Percentiles rank a stretch among this genome's conserved stretches.
Conservation (phyloP, 2,113 vertebrate genomes). For the Bostrychus sinensis region DNA sequence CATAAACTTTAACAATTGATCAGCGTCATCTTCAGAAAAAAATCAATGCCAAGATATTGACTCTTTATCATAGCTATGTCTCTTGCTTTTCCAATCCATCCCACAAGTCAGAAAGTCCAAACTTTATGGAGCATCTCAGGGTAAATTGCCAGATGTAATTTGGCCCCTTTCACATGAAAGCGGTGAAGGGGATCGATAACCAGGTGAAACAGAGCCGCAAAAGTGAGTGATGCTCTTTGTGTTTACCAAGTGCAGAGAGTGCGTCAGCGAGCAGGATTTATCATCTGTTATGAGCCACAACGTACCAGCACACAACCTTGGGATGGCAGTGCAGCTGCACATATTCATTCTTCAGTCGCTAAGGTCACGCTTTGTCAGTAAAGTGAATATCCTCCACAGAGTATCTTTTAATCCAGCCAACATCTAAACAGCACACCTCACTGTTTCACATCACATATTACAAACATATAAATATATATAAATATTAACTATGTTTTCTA, state of each 20-base stretch:
- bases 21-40: slow-evolving; percentile 18
- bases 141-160: slow-evolving; percentile 67
- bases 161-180: slow-evolving; percentile 53
- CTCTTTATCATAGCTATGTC: slow-evolving; percentile 53
- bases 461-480: slow-evolving; percentile 26
- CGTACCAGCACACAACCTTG: slow-evolving; percentile 63
- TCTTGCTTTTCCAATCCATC: slow-evolving; percentile 50
- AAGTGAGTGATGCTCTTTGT: slow-evolving; percentile 66
- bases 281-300: slow-evolving; percentile 50
- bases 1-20: slow-evolving; percentile 48
- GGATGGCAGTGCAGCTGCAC: slow-evolving; percentile 34
- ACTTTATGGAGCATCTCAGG: slow-evolving; percentile 47
- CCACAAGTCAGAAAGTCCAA: slow-evolving; percentile 34
- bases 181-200: slow-evolving; percentile 58
- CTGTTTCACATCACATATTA: not conserved
- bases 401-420: slow-evolving; percentile 35
- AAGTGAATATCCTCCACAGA: slow-evolving; percentile 15
- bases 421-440: slow-evolving; percentile 13
- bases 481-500: slow-evolving; percentile 2
- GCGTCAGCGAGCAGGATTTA: slow-evolving; percentile 71
- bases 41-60: slow-evolving; percentile 49
- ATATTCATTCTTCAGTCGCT: slow-evolving; percentile 54
- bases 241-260: slow-evolving; percentile 48
- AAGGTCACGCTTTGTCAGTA: slow-evolving; percentile 17
- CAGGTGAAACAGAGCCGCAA: slow-evolving; percentile 47